Percentiles rank a stretch among this genome's conserved stretches.
These are phyloP conservation scores for Halictus quadricinctus DNA, from an alignment of 2,888 invertebrate genomes.

Conservation along the genomic window DNA sequence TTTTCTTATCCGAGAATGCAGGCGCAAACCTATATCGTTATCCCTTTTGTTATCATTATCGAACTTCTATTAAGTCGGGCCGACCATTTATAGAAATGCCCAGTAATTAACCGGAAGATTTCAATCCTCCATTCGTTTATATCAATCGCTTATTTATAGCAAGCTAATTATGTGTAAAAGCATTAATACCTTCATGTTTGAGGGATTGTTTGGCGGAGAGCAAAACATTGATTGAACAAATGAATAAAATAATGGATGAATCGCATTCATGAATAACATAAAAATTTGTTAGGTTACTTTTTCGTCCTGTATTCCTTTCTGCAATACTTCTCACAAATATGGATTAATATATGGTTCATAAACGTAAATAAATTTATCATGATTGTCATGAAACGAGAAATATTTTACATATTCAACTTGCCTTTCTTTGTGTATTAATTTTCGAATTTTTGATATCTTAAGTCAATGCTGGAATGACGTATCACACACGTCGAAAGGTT, in stretches of 20 bases:
- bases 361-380: no score
- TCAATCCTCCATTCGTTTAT: neutral
- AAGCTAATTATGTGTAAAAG: neutral
- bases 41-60: constrained; percentile 66
- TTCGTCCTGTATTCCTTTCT: neutral
- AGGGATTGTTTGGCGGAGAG: neutral
- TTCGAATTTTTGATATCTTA: no score
- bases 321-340: neutral
- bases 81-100: neutral
- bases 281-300: no score
- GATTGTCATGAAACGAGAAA: no score
- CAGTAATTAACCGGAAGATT: neutral
- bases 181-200: neutral
- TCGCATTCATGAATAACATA: no score
- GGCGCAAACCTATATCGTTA: constrained; percentile 51
- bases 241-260: no score
- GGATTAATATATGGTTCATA: no score
- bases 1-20: constrained; percentile 67
- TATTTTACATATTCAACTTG: no score
- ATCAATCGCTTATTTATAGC: neutral
- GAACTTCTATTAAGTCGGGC: constrained; percentile 40
- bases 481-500: no score
- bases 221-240: neutral
- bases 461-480: no score
- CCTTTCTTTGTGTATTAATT: no score